Evolutionary conservation across 2,113 vertebrate genomes (phyloP), one percentile per base, ranked within the genome.

Genomic region (Scartelaos histophorus): DNA sequence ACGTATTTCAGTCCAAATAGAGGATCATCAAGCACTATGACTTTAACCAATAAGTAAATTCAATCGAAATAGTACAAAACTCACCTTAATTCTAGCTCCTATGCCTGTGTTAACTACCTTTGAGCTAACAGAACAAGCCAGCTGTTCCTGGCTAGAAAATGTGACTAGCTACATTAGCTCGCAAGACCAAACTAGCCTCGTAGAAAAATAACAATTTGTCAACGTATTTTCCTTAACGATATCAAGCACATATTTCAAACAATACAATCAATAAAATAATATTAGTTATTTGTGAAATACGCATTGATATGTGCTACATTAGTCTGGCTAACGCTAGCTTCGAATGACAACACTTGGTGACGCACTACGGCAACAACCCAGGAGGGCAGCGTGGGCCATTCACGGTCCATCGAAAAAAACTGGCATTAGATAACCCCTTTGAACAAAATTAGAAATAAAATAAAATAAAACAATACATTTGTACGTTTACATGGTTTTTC

Each of bases 341-440:
- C 64, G 61, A 38, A 49, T 66, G 83, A 76, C 74, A 74, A 64
- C 67, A 69, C 56, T n/a, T 84, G 80, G 81, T 92, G 86, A 91
- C 91, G 89, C 83, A 85, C 84, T 88, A 92, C 92, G 91, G 91
- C 64, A 80, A 46, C 65, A 80, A 46, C 76, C 66, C 71, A 38
- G 6, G 51, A 49, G 67, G 7, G 4, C 24, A 85, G 62, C 0
- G 68, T 80, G 87, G 24, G 84, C 84, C 84, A 4, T 91, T 91
- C 75, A 76, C 0, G 53, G 16, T 2, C 60, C 45, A 3, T 71
- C 1, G 67, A 1, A 78, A 73, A n/a, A 77, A 43, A 13, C 16
- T 54, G 0, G 0, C 19, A 43, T 11, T 35, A 56, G 0, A 22
- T 56, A 3, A 2, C 19, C 19, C 10, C n/a, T 54, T 5, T 17